Evolutionary conservation across 2,113 vertebrate species (phyloP).

Genomic region (Ophthalmolycus amberensis): DNA sequence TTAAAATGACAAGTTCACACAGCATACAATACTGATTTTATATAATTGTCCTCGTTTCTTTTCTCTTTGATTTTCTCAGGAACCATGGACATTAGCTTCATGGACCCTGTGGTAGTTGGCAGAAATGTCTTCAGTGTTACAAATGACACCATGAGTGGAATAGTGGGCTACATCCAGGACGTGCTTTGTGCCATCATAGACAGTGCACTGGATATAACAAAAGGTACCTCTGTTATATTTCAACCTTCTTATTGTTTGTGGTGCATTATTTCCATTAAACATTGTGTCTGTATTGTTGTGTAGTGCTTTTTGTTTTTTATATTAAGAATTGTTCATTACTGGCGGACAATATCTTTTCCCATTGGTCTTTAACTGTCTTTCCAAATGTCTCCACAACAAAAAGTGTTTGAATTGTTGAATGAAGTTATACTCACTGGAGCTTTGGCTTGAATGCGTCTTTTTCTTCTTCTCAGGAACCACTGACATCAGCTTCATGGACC

Average conservation of each 20-base stretch:
- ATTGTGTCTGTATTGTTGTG: not conserved
- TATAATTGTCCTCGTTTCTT: not conserved
- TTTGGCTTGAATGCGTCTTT: constrained; percentile 12
- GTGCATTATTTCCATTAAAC: not conserved
- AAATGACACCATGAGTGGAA: constrained; percentile 55
- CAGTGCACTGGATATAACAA: constrained; percentile 47
- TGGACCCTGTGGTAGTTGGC: constrained; percentile 70
- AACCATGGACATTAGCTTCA: constrained; percentile 59
- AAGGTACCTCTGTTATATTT: constrained; percentile 49
- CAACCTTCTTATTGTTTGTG: not conserved
- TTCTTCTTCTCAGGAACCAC: constrained; percentile 57
- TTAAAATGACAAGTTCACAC: not conserved
- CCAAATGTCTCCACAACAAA: not conserved
- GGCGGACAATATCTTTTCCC: not conserved
- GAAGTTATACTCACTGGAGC: constrained; percentile 5
- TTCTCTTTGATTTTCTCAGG: constrained; percentile 47
- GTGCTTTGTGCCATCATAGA: constrained; percentile 56
- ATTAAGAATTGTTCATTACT: not conserved
- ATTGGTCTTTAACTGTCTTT: not conserved
- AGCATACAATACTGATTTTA: not conserved
- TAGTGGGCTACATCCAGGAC: constrained; percentile 48
- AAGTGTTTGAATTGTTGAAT: not conserved
- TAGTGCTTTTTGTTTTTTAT: not conserved
- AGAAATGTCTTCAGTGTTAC: constrained; percentile 50
- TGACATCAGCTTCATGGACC: constrained; percentile 71